Evolutionary conservation across 2,113 vertebrate species (phyloP), one percentile per base, ranked within the genome.

Genomic region (Labeo rohita): DNA sequence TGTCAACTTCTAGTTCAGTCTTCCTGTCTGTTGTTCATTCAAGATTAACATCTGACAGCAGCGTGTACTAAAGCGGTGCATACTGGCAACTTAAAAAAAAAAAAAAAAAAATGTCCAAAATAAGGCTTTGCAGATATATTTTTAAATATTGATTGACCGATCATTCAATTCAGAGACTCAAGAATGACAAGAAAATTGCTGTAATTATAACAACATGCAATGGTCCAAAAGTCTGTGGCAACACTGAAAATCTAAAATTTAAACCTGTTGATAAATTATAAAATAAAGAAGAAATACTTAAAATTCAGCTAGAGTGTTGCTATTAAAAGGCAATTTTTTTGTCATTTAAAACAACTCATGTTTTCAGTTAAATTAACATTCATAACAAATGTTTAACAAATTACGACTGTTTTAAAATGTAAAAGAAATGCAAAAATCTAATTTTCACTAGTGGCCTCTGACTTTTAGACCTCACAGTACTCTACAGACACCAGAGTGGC

Each of bases 1-100:
- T 84, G 13, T 52, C 10, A 84, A 78, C 68, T 49, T 79, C 28
- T 75, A 50, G n/a, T 84, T 79, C 84, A 34, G 15, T 39, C 15
- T 76, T 34, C 34, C 81, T 75, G 18, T 8, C 56, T 73, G 36
- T 28, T 87, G 45, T 73, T 49, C 43, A 39, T 43, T 39, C 28
- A 61, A 39, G 10, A 61, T 39, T 12, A 12, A 12, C 4, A 59
- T 79, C 13, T 78, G 45, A 23, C 21, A 47, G 16, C 70, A 75
- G 72, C 10, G 6, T 47, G 39, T 6, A 49, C 39, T 23, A 45
- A 74, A 74, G 18, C 45, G 2, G 8, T 74, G 8, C n/a, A 49
- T 6, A 74, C 18, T 18, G n/a, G n/a, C n/a, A n/a, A n/a, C n/a
- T n/a, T n/a, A n/a, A n/a, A n/a, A n/a, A n/a, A n/a, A n/a, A n/a